A percentile compares a stretch with the other conserved stretches of the same genome.
phyloP scores from a whole-genome alignment of 2,113 vertebrate species.

The Pterocles burchelli region DNA sequence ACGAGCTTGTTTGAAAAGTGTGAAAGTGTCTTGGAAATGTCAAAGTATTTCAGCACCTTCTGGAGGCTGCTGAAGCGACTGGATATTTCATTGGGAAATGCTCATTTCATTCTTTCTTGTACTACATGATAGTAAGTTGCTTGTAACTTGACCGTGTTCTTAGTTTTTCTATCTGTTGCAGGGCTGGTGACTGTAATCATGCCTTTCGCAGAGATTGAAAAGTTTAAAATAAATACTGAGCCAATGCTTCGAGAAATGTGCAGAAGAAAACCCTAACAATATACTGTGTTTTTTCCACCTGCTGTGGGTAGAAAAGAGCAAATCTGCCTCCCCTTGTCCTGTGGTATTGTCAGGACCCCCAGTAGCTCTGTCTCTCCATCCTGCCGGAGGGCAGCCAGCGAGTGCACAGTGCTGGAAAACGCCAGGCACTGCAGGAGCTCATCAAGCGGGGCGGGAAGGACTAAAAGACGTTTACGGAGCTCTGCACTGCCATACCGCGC shows the following conservation, averaged over 20 bases:
- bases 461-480: not conserved
- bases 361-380: not conserved
- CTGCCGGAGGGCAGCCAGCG: not conserved
- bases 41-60: constrained; percentile 69
- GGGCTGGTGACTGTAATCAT: not conserved
- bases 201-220: not conserved
- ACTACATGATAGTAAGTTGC: not conserved
- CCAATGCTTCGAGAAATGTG: not conserved
- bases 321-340: not conserved
- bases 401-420: rapidly evolving
- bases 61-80: constrained; percentile 53
- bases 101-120: not conserved
- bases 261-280: not conserved
- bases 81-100: constrained; percentile 37
- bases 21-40: constrained; percentile 69
- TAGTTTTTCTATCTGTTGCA: not conserved
- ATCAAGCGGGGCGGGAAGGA: not conserved
- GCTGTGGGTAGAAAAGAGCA: not conserved
- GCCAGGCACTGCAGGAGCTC: not conserved
- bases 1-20: constrained; percentile 68
- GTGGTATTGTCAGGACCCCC: not conserved
- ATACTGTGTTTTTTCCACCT: not conserved
- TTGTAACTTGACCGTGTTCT: not conserved
- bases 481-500: rapidly evolving
- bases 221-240: not conserved